Base-by-base conservation (phyloP, 2,888 invertebrate species). In the Amiota minor region DNA sequence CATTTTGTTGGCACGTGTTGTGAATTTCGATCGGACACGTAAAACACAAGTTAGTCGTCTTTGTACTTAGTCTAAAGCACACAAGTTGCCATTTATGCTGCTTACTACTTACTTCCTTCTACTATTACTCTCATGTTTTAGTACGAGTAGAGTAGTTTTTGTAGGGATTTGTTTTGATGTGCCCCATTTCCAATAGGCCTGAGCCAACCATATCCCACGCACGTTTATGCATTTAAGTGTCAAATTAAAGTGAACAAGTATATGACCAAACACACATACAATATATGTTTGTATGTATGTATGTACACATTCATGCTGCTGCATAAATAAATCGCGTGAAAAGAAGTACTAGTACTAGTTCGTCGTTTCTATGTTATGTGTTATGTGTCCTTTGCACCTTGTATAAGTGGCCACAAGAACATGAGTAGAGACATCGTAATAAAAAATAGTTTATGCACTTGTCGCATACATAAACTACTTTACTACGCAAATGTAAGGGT, bases 151-250 rank as follows among this genome's bases (percentile, higher is more conserved):
- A n/a, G 46, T 64, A 47, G 11, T n/a, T n/a, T 59, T 14, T 20
- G 23, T 20, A 11, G 23, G 20, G 61, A 10, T 61, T 6, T 23
- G 18, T 20, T 61, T 20, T 23, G 45, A 14, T 35, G 35, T 8
- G 3, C 35, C n/a, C 18, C 18, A 35, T 20, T n/a, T 35, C 23
- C 35, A n/a, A 18, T 62, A 45, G 45, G 45, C 35, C 62, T 9
- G 35, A 35, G 35, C 6, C 35, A 35, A 6, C 35, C 45, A 62
- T 20, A 69, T 46, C 78, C 81, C 84, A 84, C 84, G 85, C 83
- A 83, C 83, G 83, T 83, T 75, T 75, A 72, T 82, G 82, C 83
- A 82, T 84, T 83, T 85, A 83, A 85, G 85, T 85, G 84, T 78
- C 84, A 85, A 83, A 85, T 83, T 84, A 82, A 79, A 75, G 75